Evolutionary conservation across 2,797 vertebrate genomes (phyloP).

Genomic region (Coracias cyanogaster): DNA sequence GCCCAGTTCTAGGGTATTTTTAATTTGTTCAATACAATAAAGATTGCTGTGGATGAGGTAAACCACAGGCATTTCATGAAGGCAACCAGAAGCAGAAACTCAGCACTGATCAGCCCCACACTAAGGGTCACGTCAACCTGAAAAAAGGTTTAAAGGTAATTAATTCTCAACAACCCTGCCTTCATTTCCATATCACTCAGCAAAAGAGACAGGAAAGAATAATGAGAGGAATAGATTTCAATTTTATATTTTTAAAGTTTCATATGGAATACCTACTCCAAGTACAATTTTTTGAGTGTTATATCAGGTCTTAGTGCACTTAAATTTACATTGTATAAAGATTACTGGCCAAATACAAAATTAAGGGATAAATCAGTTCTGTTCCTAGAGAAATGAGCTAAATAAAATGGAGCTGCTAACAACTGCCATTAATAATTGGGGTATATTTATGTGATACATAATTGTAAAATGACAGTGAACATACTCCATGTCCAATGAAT

Average conservation of each 20-base stretch:
- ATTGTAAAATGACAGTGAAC: neutral
- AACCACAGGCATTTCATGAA: neutral
- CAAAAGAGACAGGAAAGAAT: neutral
- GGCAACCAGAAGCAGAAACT: neutral
- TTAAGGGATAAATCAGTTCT: neutral
- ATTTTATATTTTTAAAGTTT: neutral
- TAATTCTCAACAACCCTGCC: neutral
- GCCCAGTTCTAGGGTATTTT: neutral
- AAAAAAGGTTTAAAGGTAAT: neutral
- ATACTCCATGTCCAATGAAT: neutral
- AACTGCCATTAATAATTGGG: conserved; percentile 6
- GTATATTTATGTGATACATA: neutral
- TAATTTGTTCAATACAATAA: neutral
- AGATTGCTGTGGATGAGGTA: neutral
- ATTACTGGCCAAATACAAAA: conserved; percentile 5
- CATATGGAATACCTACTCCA: neutral
- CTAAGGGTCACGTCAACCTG: neutral
- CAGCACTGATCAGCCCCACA: neutral
- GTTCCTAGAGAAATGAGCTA: neutral
- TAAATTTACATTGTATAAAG: neutral
- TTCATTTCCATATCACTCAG: neutral
- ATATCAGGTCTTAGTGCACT: conserved; percentile 1
- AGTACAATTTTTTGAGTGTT: neutral
- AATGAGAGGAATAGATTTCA: neutral
- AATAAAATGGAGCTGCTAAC: conserved; percentile 27